These are phyloP conservation scores for Tenebrio molitor DNA, from an alignment of 1,140 invertebrate species.

Conservation along the genomic window DNA sequence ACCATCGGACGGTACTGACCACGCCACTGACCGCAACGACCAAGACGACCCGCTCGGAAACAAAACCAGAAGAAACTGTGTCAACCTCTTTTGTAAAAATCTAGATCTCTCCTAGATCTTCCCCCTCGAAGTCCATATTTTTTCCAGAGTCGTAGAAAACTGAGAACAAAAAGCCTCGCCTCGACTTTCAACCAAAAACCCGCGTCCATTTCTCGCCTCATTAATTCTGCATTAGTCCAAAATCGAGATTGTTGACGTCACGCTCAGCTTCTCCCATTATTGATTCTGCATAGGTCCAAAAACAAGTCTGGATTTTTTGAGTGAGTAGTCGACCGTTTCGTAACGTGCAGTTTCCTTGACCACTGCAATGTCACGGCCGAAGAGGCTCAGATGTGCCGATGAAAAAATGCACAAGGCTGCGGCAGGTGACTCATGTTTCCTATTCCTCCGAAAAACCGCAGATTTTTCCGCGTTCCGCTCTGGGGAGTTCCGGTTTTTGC, in stretches of 20 bases:
- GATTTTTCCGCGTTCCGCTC: constrained; percentile 11
- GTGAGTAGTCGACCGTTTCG: constrained; percentile 25
- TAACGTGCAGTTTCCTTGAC: constrained; percentile 20
- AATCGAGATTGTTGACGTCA: neutral
- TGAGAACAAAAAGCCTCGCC: no score
- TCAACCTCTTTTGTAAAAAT: no score
- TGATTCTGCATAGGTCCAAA: constrained; percentile 5
- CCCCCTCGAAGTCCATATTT: no score
- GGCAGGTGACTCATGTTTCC: no score
- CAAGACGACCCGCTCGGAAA: no score
- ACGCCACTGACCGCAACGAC: no score
- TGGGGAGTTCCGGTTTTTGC: neutral
- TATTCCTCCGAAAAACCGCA: no score
- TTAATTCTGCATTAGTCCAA: constrained; percentile 9
- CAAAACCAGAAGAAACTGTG: no score
- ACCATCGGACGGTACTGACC: no score
- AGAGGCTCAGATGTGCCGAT: neutral
- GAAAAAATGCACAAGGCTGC: constrained; percentile 17
- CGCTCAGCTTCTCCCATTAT: constrained; percentile 3
- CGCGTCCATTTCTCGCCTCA: constrained; percentile 10
- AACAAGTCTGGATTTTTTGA: constrained; percentile 10
- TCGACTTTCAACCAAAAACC: no score
- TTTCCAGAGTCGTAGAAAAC: no score
- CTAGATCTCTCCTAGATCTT: no score
- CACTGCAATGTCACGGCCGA: constrained; percentile 20